A percentile compares a stretch with the other conserved stretches of the same genome.
Conservation (phyloP, 2,113 vertebrate species). For the Himantopus leucocephalus region DNA sequence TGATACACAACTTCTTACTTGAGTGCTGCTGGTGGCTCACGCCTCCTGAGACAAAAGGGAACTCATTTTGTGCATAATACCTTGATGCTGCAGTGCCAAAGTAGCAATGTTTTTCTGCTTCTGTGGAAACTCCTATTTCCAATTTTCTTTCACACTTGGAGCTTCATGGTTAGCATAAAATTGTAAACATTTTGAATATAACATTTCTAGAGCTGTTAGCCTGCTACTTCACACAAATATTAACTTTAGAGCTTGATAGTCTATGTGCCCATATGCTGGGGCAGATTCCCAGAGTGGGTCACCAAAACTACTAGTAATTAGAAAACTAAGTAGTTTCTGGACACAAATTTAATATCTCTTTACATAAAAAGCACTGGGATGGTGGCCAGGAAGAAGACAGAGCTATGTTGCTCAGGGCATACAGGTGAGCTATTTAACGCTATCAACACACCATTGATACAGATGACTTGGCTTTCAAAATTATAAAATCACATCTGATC, state of each 20-base stretch:
- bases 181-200: neutral
- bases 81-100: neutral
- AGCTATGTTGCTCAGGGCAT: neutral
- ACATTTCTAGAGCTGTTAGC: constrained; percentile 4
- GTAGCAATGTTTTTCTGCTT: neutral
- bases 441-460: neutral
- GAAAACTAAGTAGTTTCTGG: constrained; percentile 8
- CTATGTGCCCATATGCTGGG: neutral
- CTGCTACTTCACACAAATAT: neutral
- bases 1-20: neutral
- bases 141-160: neutral
- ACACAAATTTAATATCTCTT: neutral
- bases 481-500: neutral
- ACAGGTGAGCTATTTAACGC: neutral
- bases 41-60: neutral
- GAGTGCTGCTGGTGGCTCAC: neutral
- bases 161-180: neutral
- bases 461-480: neutral
- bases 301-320: neutral
- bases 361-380: neutral
- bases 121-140: neutral
- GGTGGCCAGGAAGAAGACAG: neutral
- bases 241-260: neutral
- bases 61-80: neutral
- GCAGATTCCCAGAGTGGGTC: neutral